phyloP scores from a whole-genome alignment of 1,140 invertebrate genomes.

The Macrostomum lignano region DNA sequence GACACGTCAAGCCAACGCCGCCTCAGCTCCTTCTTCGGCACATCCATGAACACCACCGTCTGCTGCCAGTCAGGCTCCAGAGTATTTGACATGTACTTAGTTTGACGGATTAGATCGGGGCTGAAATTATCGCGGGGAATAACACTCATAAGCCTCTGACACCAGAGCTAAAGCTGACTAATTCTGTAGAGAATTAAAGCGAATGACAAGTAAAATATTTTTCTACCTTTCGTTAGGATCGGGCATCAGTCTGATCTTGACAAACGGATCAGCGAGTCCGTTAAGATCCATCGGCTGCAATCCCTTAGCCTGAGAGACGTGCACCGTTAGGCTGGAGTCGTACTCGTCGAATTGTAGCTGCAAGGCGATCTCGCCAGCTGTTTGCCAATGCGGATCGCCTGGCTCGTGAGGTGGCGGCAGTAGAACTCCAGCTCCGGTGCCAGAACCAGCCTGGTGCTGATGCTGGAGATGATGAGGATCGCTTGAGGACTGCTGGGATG shows the following conservation, averaged over 20 bases:
- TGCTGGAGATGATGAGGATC: constrained; percentile 1
- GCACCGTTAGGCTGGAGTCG: constrained; percentile 33
- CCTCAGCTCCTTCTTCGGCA: constrained; percentile 30
- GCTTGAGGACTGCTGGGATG: not conserved
- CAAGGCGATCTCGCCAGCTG: constrained; percentile 10
- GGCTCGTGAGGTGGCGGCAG: no score
- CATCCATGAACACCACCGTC: constrained; percentile 34
- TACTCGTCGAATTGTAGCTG: constrained; percentile 34
- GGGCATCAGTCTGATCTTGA: constrained; percentile 36
- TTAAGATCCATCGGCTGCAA: constrained; percentile 29
- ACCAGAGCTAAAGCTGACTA: not conserved
- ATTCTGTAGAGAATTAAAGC: not conserved
- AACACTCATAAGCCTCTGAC: no score
- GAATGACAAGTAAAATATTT: not conserved
- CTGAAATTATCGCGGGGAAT: no score
- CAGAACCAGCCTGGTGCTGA: not conserved
- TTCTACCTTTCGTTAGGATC: constrained; percentile 11
- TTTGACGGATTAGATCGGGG: constrained; percentile 35
- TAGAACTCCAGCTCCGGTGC: no score
- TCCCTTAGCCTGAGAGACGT: constrained; percentile 31
- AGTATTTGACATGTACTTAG: constrained; percentile 33
- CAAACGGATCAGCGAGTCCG: constrained; percentile 34
- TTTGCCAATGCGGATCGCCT: no score
- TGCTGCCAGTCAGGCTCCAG: constrained; percentile 37
- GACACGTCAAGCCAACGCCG: constrained; percentile 34